Evolutionary conservation across 1,140 invertebrate species (phyloP).

Genomic region (Mylabris phalerata): DNA sequence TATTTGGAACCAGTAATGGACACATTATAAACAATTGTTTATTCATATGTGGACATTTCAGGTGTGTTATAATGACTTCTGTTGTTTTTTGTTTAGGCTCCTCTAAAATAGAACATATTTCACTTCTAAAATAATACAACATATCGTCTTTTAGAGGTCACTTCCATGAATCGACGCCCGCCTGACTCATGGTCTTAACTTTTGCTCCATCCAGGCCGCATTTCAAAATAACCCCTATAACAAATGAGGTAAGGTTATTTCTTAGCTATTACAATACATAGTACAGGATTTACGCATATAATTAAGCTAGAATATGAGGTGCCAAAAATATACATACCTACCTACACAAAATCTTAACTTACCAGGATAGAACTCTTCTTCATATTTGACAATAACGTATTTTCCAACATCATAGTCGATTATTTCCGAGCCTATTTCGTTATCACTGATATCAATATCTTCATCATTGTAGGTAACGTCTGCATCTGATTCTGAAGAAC

Average conservation of each 20-base stretch:
- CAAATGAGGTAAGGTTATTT: neutral
- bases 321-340: too few relatives aligned
- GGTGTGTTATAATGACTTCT: constrained; percentile 4
- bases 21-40: neutral
- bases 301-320: too few relatives aligned
- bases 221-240: constrained; percentile 14
- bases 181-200: constrained; percentile 9
- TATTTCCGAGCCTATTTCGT: too few relatives aligned
- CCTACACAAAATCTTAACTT: too few relatives aligned
- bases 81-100: constrained; percentile 9
- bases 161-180: constrained; percentile 14
- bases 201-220: constrained; percentile 5
- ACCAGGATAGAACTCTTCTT: too few relatives aligned
- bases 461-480: too few relatives aligned
- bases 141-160: constrained; percentile 13
- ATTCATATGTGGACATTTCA: constrained; percentile 6
- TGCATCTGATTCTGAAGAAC: too few relatives aligned
- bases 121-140: constrained; percentile 15
- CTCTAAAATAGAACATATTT: constrained; percentile 7
- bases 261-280: neutral
- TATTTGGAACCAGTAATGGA: constrained; percentile 1
- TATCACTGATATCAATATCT: too few relatives aligned
- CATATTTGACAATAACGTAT: too few relatives aligned
- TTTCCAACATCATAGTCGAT: too few relatives aligned
- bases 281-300: too few relatives aligned